Percentiles rank a stretch among this genome's conserved stretches.
These are phyloP conservation scores for Macrobrachium rosenbergii DNA, from an alignment of 1,140 invertebrate species.

Conservation along the genomic window DNA sequence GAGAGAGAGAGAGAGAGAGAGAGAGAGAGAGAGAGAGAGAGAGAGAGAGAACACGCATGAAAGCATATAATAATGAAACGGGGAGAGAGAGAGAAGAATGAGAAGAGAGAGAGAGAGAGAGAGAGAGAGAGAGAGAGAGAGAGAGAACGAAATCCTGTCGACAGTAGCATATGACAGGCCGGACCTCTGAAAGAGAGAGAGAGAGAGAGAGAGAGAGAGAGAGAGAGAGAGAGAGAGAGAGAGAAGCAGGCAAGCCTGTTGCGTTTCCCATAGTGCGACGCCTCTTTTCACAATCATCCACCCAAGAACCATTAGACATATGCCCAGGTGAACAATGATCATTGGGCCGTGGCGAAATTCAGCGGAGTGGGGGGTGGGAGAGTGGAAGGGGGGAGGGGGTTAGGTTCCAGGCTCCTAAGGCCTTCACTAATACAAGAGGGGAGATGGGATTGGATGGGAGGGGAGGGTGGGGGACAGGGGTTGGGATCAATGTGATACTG, in stretches of 20 bases:
- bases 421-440: not conserved
- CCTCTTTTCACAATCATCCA: constrained; percentile 21
- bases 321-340: constrained; percentile 14
- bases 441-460: no score
- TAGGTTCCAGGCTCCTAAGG: no score
- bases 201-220: not conserved
- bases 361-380: not conserved
- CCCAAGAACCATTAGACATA: constrained; percentile 18
- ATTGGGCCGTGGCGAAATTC: constrained; percentile 8
- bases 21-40: not conserved
- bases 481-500: constrained; percentile 9
- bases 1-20: not conserved
- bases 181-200: not conserved
- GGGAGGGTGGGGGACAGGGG: not conserved
- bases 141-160: not conserved
- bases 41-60: not conserved
- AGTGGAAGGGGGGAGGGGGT: no score
- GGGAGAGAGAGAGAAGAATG: not conserved
- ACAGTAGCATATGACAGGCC: not conserved
- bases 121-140: not conserved
- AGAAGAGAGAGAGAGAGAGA: not conserved
- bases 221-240: constrained; percentile 7
- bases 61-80: not conserved
- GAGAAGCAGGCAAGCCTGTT: constrained; percentile 5
- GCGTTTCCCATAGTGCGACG: not conserved